Percentiles rank a stretch among this genome's conserved stretches.
Conservation (phyloP, 2,888 invertebrate species). For the Uropetala carovei region DNA sequence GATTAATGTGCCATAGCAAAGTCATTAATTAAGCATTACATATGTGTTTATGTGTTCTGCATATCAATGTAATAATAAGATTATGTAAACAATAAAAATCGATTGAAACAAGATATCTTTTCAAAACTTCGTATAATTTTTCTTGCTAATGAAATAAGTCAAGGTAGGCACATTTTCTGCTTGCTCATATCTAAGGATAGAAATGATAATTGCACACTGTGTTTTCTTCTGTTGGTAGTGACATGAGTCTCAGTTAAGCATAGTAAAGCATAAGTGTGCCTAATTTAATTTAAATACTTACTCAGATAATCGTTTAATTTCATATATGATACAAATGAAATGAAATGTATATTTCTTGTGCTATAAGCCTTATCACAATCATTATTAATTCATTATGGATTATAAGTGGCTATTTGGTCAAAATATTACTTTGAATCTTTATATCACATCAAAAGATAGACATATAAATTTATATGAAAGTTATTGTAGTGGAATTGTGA, state of each 20-base stretch:
- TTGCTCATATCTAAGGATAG: slow-evolving; percentile 16
- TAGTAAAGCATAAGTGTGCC: slow-evolving; percentile 43
- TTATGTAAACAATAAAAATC: slow-evolving; percentile 6
- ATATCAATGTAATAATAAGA: slow-evolving; percentile 9
- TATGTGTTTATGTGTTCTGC: slow-evolving; percentile 29
- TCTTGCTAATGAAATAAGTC: neutral
- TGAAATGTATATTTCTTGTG: slow-evolving; percentile 50
- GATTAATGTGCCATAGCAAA: slow-evolving; percentile 56
- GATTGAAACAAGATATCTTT: neutral
- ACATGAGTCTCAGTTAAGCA: slow-evolving; percentile 41
- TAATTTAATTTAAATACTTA: slow-evolving; percentile 16
- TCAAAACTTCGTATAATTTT: neutral
- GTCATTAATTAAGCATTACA: slow-evolving; percentile 32
- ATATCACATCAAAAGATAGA: slow-evolving; percentile 64
- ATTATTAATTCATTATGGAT: slow-evolving; percentile 60
- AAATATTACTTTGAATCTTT: slow-evolving; percentile 63
- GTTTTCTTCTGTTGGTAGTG: slow-evolving; percentile 19
- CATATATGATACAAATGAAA: slow-evolving; percentile 29
- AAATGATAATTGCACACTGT: slow-evolving; percentile 50
- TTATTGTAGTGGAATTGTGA: slow-evolving; percentile 60
- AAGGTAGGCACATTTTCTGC: slow-evolving; percentile 52
- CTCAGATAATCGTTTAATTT: neutral
- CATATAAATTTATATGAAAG: slow-evolving; percentile 64
- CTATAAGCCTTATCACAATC: slow-evolving; percentile 62
- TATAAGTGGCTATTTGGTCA: slow-evolving; percentile 62